phyloP scores from a whole-genome alignment of 1,140 invertebrate species.

The Stegodyphus mimosarum region DNA sequence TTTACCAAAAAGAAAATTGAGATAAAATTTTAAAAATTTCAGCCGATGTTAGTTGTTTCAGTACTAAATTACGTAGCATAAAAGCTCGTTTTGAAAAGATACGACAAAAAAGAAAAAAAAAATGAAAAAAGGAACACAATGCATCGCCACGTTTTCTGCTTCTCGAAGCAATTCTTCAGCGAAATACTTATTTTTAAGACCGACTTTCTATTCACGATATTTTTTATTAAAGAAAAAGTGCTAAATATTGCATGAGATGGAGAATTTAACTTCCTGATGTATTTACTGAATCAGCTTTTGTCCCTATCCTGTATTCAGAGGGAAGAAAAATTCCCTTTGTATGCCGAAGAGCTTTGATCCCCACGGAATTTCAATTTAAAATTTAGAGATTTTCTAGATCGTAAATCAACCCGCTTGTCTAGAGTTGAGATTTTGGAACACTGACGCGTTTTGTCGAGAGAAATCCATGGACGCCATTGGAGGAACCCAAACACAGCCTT shows the following conservation, averaged over 20 bases:
- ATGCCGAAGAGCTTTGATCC: conserved; percentile 1
- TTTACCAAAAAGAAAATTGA: too few species aligned
- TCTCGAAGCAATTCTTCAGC: conserved; percentile 1
- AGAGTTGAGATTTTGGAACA: conserved; percentile 15
- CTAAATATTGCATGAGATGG: conserved; percentile 44
- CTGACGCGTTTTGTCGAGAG: conserved; percentile 34
- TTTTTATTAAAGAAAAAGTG: conserved; percentile 24
- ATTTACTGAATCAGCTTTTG: neutral
- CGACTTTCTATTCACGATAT: neutral
- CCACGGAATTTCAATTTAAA: conserved; percentile 44
- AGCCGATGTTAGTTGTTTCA: too few species aligned
- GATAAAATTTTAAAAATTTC: too few species aligned
- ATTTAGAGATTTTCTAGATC: conserved; percentile 36
- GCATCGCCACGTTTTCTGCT: too few species aligned
- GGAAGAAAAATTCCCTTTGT: conserved; percentile 24
- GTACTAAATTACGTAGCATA: too few species aligned
- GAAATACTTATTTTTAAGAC: conserved; percentile 31
- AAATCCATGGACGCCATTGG: neutral
- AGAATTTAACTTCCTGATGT: conserved; percentile 33
- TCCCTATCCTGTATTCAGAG: conserved; percentile 1
- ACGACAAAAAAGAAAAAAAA: too few species aligned
- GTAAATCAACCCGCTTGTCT: conserved; percentile 32
- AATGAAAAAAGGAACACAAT: too few species aligned
- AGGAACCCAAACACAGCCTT: neutral
- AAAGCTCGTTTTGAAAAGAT: too few species aligned